A percentile compares a stretch with the other conserved stretches of the same genome.
Conservation (phyloP, 2,888 invertebrate genomes). For the Tachina lurida region DNA sequence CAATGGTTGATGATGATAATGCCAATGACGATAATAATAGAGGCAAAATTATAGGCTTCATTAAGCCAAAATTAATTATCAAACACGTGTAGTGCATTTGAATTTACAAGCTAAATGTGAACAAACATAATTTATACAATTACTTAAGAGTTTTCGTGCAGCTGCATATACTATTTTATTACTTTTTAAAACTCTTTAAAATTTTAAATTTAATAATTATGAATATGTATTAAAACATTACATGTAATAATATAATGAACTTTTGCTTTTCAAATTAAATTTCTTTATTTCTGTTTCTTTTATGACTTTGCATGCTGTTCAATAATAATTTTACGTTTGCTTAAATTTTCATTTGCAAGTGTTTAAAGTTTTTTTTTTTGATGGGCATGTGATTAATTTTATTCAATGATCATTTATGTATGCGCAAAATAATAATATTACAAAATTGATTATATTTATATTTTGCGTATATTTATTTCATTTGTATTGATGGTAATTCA, state of each 20-base stretch:
- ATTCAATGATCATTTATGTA: conserved; percentile 27
- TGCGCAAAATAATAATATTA: not conserved
- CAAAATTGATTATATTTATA: conserved; percentile 27
- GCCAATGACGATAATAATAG: conserved; percentile 37
- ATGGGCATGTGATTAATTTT: conserved; percentile 36
- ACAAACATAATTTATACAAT: conserved; percentile 23
- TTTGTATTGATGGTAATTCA: not conserved
- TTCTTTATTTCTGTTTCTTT: not conserved
- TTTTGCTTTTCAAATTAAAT: not conserved
- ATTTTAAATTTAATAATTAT: too few relatives aligned
- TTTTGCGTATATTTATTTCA: not conserved
- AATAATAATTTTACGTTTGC: conserved; percentile 4
- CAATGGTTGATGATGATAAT: conserved; percentile 34
- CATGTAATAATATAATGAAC: too few relatives aligned
- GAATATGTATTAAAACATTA: too few relatives aligned
- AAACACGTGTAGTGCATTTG: conserved; percentile 73
- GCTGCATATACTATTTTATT: not conserved
- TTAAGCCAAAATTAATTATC: conserved; percentile 61
- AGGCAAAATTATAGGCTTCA: conserved; percentile 57
- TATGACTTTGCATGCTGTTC: conserved; percentile 2
- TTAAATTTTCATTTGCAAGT: not conserved
- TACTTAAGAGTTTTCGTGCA: not conserved
- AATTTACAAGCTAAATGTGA: conserved; percentile 14
- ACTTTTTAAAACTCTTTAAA: not conserved
- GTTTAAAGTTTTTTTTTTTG: conserved; percentile 30